phyloP scores from a whole-genome alignment of 2,888 invertebrate genomes.

The Tenthredo amoena region DNA sequence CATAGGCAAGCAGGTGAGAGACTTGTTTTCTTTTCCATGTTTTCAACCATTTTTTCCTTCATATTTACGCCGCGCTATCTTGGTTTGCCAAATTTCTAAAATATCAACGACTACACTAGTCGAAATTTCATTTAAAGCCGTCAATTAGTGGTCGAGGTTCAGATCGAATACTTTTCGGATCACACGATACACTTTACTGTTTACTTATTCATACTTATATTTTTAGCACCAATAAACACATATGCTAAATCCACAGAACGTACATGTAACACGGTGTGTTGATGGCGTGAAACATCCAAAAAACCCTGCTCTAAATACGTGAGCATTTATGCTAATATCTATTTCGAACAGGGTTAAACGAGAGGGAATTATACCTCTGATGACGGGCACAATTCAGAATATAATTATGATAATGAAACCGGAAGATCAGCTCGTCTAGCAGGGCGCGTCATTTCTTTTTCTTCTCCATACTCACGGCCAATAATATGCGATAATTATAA shows the following conservation, averaged over 20 bases:
- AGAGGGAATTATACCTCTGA: neutral
- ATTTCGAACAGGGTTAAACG: constrained; percentile 20
- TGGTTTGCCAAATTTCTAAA: neutral
- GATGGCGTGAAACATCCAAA: constrained; percentile 16
- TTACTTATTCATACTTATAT: constrained; percentile 19
- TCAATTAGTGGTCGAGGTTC: neutral
- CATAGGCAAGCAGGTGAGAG: neutral
- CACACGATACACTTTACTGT: constrained; percentile 28
- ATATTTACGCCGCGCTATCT: neutral
- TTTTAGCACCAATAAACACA: constrained; percentile 40
- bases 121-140: neutral
- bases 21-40: neutral
- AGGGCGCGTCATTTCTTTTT: neutral
- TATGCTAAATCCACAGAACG: constrained; percentile 37
- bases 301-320: neutral
- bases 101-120: neutral
- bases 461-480: neutral
- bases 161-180: neutral
- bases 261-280: constrained; percentile 25
- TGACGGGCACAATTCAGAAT: constrained; percentile 17
- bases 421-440: constrained; percentile 22
- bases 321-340: constrained; percentile 4
- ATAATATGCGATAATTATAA: neutral
- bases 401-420: constrained; percentile 11
- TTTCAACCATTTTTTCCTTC: neutral